phyloP scores from a whole-genome alignment of 2,797 vertebrate species.

The Urosaurus nigricauda region DNA sequence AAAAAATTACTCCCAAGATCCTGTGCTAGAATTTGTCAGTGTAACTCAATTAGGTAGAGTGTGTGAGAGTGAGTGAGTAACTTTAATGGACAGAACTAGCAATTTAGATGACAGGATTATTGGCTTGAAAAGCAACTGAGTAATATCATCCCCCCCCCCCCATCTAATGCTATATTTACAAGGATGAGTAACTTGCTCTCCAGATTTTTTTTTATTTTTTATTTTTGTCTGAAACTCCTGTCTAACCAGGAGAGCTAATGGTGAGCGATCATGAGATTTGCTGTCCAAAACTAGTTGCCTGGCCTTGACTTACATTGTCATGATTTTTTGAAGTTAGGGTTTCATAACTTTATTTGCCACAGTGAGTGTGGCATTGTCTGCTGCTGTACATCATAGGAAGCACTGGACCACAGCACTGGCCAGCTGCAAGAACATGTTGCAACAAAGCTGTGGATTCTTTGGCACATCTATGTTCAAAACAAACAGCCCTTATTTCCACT shows the following conservation, averaged over 20 bases:
- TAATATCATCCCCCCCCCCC: neutral
- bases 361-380: too few species aligned
- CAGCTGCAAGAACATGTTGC: too few species aligned
- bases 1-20: neutral
- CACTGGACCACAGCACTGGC: too few species aligned
- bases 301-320: neutral
- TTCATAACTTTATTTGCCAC: neutral
- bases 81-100: neutral
- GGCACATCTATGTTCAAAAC: neutral
- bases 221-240: too few species aligned
- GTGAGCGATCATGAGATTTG: too few species aligned
- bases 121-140: neutral
- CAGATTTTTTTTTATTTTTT: too few species aligned
- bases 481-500: neutral
- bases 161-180: neutral
- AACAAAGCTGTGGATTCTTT: neutral
- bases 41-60: neutral
- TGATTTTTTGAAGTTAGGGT: neutral
- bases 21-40: slow-evolving; percentile 28
- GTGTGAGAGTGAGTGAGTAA: neutral
- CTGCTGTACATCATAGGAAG: neutral
- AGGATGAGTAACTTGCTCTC: too few species aligned
- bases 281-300: too few species aligned
- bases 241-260: too few species aligned
- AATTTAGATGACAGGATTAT: neutral